Evolutionary conservation across 2,113 vertebrate species (phyloP), one percentile per base, ranked within the genome.

Genomic region (Oreocharis arfaki): DNA sequence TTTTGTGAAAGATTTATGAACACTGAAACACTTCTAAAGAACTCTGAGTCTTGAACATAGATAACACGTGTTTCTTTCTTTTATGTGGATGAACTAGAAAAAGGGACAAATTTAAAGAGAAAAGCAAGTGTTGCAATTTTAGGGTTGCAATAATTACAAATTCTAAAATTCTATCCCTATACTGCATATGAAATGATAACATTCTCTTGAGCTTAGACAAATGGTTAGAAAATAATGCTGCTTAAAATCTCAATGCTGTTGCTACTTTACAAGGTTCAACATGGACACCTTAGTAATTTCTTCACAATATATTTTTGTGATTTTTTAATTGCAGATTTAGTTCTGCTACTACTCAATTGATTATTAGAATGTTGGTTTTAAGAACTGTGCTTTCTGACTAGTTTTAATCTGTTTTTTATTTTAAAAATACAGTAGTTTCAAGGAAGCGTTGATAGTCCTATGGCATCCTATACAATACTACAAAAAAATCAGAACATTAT

Each of bases 401-500:
- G 37, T 46, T 91, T 76, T 76, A 53, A 53, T 41, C 24, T 41
- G 13, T 0, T 49, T 83, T 83, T 55, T 30, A 67, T 7, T 19
- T 14, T 35, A 42, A 76, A 60, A 69, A 16, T 33, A 41, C 10
- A 12, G 7, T n/a, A 16, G 17, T 75, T 84, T 63, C 46, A 88
- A 65, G 17, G 53, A 70, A 69, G 37, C 14, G 1, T 22, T 59
- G 9, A 79, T 86, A 44, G 5, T 42, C 71, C 3, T 30, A 55
- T 2, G 12, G 57, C 13, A 67, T 7, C 3, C 16, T 39, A 42
- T 10, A 20, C 4, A 55, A 18, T 0, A 37, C 9, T 6, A 70
- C 50, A 52, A 52, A 50, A 52, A 23, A 20, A 70, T 11, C 6
- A 33, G 10, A 55, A 24, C 6, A 56, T 27, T 49, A 18, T 37